Conservation (phyloP, 2,113 vertebrate species). For the Notarius quadriscutis region DNA sequence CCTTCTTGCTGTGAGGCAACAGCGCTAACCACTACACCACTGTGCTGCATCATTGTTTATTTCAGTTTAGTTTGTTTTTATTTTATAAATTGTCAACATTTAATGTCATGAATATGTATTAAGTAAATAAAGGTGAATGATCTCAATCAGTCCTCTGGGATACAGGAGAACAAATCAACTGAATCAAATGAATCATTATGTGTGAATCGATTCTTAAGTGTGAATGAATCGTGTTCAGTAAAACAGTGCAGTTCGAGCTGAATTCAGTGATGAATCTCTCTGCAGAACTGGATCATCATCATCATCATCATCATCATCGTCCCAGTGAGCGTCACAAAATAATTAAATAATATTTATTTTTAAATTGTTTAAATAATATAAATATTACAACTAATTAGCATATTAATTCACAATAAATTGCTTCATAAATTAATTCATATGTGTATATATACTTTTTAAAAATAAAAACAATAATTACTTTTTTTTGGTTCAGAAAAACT, state of each 20-base stretch:
- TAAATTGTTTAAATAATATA: not conserved
- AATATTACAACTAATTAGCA: not conserved
- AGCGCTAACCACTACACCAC: no score
- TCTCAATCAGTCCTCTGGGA: not conserved
- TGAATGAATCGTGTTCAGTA: not conserved
- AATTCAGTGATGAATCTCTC: no score
- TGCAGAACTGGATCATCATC: no score
- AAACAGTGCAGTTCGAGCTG: not conserved
- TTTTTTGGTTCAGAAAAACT: not conserved
- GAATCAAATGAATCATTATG: not conserved
- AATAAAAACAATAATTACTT: not conserved
- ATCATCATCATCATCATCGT: no score
- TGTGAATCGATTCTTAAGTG: not conserved
- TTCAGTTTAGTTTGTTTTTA: not conserved
- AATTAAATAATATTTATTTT: not conserved
- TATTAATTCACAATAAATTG: not conserved
- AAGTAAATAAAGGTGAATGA: not conserved
- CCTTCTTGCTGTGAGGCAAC: no score
- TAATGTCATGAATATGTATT: not conserved
- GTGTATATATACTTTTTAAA: not conserved
- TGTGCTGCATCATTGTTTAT: no score
- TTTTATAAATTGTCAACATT: not conserved
- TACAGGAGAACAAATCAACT: not conserved
- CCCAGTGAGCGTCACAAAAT: no score
- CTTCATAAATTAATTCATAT: not conserved